Conservation (phyloP, 2,888 invertebrate genomes). For the Nomada lathburiana region DNA sequence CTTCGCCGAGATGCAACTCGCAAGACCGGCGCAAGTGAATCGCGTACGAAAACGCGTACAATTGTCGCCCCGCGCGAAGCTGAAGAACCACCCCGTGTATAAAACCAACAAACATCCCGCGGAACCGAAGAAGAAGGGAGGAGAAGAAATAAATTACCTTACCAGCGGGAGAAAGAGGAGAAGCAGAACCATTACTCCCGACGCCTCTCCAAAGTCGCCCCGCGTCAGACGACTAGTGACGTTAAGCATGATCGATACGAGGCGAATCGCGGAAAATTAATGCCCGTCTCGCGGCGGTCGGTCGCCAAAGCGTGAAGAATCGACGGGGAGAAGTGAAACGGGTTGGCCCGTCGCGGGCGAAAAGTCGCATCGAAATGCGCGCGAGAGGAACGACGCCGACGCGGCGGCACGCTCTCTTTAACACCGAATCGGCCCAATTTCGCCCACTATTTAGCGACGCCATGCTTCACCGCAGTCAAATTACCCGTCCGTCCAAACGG, state of each 20-base stretch:
- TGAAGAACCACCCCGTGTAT: too few species aligned
- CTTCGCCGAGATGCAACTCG: too few species aligned
- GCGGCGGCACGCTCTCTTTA: constrained; percentile 71
- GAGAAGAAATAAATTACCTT: too few species aligned
- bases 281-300: constrained; percentile 30
- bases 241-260: constrained; percentile 31
- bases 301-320: constrained; percentile 58
- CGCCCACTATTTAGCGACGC: constrained; percentile 77
- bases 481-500: constrained; percentile 71
- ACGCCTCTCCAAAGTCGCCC: neutral
- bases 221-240: neutral
- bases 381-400: neutral
- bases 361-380: too few species aligned
- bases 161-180: neutral
- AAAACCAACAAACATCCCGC: too few species aligned
- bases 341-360: constrained; percentile 13
- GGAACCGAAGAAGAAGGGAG: neutral
- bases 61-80: too few species aligned
- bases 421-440: constrained; percentile 79
- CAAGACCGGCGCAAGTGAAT: too few species aligned
- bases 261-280: constrained; percentile 41
- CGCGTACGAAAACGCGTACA: too few species aligned
- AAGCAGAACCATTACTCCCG: constrained; percentile 12
- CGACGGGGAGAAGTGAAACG: constrained; percentile 43
- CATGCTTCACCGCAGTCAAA: constrained; percentile 76